Percentiles rank a stretch among this genome's conserved stretches.
These are phyloP conservation scores for Apis mellifera DNA, from an alignment of 1,140 invertebrate species.

Conservation along the genomic window Amel_HAv3.1 CM009937.2:10009501-10010000, in stretches of 20 bases:
- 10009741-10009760: slow-evolving; percentile 51
- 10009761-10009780: slow-evolving; percentile 62
- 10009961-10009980: neutral
- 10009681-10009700: neutral
- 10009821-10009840: slow-evolving; percentile 7
- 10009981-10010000: neutral
- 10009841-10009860: slow-evolving; percentile 28
- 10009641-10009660: neutral
- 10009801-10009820: slow-evolving; percentile 18
- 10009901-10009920: slow-evolving; percentile 35
- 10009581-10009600: no score
- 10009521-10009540: no score
- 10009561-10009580: no score
- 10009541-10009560: no score
- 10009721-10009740: slow-evolving; percentile 40
- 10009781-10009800: slow-evolving; percentile 33
- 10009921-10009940: slow-evolving; percentile 10
- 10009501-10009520: no score
- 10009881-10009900: slow-evolving; percentile 36
- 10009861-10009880: slow-evolving; percentile 16
- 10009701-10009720: slow-evolving; percentile 16
- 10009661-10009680: neutral
- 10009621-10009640: neutral
- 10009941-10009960: neutral
- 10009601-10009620: no score